Evolutionary conservation across 1,140 invertebrate genomes (phyloP).

Genomic region (Diorhabda elongata): DNA sequence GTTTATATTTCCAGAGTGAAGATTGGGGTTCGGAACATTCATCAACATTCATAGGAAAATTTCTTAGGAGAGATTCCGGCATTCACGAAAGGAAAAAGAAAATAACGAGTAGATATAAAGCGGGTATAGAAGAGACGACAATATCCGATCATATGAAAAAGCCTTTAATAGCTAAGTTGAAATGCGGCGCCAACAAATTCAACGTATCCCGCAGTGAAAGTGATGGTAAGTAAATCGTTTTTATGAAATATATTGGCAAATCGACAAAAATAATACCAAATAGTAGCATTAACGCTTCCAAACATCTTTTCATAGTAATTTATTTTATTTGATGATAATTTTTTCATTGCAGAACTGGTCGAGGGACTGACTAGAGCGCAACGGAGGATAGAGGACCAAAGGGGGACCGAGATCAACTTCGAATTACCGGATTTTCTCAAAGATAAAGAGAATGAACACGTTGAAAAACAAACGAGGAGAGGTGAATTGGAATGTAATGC

Average conservation of each 20-base stretch:
- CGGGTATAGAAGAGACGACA: conserved; percentile 30
- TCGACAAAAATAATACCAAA: too few relatives aligned
- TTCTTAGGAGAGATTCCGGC: conserved; percentile 61
- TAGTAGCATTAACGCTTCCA: neutral
- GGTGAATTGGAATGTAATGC: conserved; percentile 1
- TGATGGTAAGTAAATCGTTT: conserved; percentile 53
- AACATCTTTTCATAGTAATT: too few relatives aligned
- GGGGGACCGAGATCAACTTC: conserved; percentile 76
- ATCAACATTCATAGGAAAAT: conserved; percentile 65
- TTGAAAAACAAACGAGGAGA: conserved; percentile 12
- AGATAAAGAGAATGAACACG: conserved; percentile 50
- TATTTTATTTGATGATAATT: too few relatives aligned
- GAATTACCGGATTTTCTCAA: conserved; percentile 77
- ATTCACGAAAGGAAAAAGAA: conserved; percentile 45
- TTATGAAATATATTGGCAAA: too few relatives aligned
- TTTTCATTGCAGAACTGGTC: conserved; percentile 49
- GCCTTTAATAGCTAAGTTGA: conserved; percentile 66
- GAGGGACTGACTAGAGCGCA: conserved; percentile 75
- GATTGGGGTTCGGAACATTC: conserved; percentile 70
- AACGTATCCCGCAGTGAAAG: conserved; percentile 62
- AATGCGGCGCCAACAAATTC: conserved; percentile 65
- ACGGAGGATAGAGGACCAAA: conserved; percentile 72
- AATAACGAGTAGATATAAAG: conserved; percentile 39
- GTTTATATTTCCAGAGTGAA: conserved; percentile 57
- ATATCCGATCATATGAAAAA: conserved; percentile 43